Evolutionary conservation across 2,888 invertebrate species (phyloP), one percentile per base, ranked within the genome.

Genomic region (Strigamia maritima): DNA sequence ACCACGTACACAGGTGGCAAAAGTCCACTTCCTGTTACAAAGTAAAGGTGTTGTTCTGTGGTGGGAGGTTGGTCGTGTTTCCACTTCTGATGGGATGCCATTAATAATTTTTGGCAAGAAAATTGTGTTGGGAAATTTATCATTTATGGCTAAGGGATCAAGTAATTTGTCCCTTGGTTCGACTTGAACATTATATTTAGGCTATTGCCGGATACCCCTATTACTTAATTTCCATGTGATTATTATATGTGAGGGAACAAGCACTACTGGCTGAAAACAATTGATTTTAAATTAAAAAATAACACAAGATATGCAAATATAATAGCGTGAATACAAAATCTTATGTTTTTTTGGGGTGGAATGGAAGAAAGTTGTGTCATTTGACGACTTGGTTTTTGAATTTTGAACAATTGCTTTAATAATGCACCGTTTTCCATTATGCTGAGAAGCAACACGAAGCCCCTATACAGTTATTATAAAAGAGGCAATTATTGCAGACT

Each of bases 91-190:
- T 70, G 70, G n/a, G 70, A 28, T 70, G 70, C n/a, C 70, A 70
- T 70, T 70, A 70, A 70, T 70, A 70, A 70, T 70, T 70, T 70
- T 70, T 70, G 70, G 70, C 70, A 70, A 70, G 70, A 70, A 70
- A 70, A 70, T 70, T 70, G 70, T 70, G 28, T 28, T 16, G 70
- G 60, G 70, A 70, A n/a, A 70, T 70, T 70, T 70, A 70, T 70
- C 70, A 70, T 70, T 28, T 28, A 28, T n/a, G n/a, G 70, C 70
- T 26, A 70, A n/a, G 54, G 54, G n/a, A 54, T 54, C 54, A 19
- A 54, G 54, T 54, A 54, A 54, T 54, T 54, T 54, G 54, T 54
- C 54, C 54, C 54, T 19, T 4, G 54, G n/a, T 54, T 6, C 54
- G 19, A 54, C 54, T n/a, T 19, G 54, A 54, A 54, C 54, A 54